Evolutionary conservation across 2,113 vertebrate genomes (phyloP).

Genomic region (Zapus hudsonius): DNA sequence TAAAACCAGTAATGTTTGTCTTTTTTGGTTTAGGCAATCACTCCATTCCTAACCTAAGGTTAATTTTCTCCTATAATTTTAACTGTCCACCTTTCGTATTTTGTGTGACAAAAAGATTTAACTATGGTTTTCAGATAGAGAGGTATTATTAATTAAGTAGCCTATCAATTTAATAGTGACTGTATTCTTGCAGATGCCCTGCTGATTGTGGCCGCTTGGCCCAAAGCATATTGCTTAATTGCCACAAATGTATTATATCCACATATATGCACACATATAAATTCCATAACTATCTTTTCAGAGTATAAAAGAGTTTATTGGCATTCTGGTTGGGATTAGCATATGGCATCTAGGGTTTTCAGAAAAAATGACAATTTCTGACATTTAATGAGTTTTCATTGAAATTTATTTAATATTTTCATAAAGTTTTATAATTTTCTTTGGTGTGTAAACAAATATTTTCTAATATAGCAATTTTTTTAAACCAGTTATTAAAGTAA

Average conservation of each 20-base stretch:
- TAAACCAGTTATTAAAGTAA: too few relatives aligned
- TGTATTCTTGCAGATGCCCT: rapidly evolving
- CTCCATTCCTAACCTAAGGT: not conserved
- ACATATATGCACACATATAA: not conserved
- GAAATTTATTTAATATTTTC: not conserved
- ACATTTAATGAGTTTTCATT: not conserved
- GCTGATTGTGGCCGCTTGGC: not conserved
- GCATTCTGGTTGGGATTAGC: not conserved
- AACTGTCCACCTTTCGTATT: not conserved
- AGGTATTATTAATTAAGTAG: not conserved
- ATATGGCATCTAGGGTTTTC: not conserved
- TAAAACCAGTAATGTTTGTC: not conserved
- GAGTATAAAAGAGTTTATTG: not conserved
- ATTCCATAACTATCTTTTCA: not conserved
- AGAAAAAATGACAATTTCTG: not conserved
- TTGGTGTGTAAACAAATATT: too few relatives aligned
- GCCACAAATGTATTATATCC: not conserved
- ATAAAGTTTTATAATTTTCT: not conserved
- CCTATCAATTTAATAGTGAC: not conserved
- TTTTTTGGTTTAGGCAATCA: conserved; percentile 10
- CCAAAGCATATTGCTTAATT: not conserved
- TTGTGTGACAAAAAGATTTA: not conserved
- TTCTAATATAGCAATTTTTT: too few relatives aligned
- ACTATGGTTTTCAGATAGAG: not conserved
- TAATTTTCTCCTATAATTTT: not conserved